Evolutionary conservation across 2,797 vertebrate genomes (phyloP).

Genomic region (Lepus townsendii): DNA sequence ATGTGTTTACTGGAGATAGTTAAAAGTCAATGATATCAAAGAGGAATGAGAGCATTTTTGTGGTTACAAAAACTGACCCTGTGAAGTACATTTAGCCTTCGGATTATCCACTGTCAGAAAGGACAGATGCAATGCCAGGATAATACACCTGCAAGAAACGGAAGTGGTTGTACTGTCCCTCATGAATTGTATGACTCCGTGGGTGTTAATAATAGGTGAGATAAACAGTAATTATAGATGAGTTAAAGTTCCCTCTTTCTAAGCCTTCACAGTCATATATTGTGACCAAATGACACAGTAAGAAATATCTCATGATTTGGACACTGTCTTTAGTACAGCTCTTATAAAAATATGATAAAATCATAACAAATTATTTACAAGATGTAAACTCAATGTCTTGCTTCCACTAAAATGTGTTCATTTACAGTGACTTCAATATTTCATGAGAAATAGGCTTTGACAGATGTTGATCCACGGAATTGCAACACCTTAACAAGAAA

Average conservation of each 20-base stretch:
- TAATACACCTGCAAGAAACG: background rate
- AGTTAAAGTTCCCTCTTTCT: constrained; percentile 38
- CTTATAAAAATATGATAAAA: constrained; percentile 17
- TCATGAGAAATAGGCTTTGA: background rate
- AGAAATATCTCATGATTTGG: background rate
- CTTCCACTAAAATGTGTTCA: background rate
- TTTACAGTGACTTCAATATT: background rate
- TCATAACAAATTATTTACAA: background rate
- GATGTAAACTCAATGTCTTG: background rate
- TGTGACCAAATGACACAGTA: background rate
- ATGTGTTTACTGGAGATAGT: background rate
- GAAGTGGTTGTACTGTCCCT: background rate
- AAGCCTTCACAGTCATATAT: background rate
- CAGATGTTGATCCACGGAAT: background rate
- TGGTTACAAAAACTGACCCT: background rate
- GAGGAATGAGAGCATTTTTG: background rate
- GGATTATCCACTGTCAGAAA: accelerated
- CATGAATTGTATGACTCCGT: background rate
- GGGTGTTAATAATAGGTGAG: background rate
- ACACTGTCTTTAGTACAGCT: background rate
- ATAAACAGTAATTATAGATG: background rate
- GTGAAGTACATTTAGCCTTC: background rate
- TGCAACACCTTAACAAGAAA: background rate
- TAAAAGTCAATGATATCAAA: background rate
- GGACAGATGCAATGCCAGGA: accelerated